These are phyloP conservation scores for Rhopalosiphum nymphaeae DNA, from an alignment of 2,888 invertebrate species.

Conservation along the genomic window DNA sequence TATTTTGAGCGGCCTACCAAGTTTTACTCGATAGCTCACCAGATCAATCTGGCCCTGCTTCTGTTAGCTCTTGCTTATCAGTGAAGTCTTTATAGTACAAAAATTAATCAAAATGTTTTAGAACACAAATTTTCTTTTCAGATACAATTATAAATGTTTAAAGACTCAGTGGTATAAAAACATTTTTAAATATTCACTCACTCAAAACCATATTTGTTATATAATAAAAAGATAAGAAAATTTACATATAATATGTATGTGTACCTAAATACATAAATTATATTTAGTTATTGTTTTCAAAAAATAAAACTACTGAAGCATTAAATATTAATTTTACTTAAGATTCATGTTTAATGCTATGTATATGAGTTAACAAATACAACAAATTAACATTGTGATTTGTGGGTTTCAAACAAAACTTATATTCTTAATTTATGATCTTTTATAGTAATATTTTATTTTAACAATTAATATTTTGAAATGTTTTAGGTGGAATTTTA, in stretches of 20 bases:
- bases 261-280: not conserved
- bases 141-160: not conserved
- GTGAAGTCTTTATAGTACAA: not conserved
- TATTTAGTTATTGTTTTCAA: not conserved
- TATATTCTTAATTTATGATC: not conserved
- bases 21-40: too few relatives aligned
- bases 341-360: not conserved
- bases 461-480: slow-evolving; percentile 65
- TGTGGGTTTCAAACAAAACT: not conserved
- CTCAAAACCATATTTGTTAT: not conserved
- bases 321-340: not conserved
- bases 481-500: slow-evolving; percentile 88
- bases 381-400: not conserved
- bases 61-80: not conserved
- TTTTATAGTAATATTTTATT: not conserved
- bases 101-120: not conserved
- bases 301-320: not conserved
- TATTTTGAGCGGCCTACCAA: too few relatives aligned
- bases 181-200: not conserved
- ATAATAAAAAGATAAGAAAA: not conserved
- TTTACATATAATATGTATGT: not conserved
- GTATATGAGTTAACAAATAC: not conserved
- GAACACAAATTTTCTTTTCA: not conserved
- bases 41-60: too few relatives aligned
- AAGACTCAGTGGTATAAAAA: not conserved